Conservation (phyloP, 2,888 invertebrate genomes). For the Pseudanteris insignis region DNA sequence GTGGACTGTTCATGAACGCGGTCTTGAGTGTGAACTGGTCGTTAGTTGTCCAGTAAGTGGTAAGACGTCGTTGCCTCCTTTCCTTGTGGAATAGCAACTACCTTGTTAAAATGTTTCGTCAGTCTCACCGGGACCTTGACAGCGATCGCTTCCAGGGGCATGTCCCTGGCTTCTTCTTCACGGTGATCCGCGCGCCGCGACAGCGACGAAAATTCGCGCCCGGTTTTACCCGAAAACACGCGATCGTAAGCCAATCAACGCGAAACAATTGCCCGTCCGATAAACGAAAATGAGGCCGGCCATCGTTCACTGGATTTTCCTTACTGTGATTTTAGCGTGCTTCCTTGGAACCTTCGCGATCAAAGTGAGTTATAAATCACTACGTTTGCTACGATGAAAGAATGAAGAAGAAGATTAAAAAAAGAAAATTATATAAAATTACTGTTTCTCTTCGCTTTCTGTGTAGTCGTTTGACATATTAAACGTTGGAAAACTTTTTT, state of each 20-base stretch:
- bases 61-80: constrained; percentile 56
- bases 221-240: constrained; percentile 2
- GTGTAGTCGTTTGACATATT: too few species aligned
- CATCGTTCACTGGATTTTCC: constrained; percentile 25
- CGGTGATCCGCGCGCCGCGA: constrained; percentile 47
- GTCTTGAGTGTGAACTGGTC: constrained; percentile 62
- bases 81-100: constrained; percentile 57
- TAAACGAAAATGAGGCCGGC: constrained; percentile 25
- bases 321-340: constrained; percentile 14
- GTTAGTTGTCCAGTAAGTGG: constrained; percentile 52
- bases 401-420: too few species aligned
- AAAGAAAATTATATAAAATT: too few species aligned
- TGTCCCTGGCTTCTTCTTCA: constrained; percentile 50
- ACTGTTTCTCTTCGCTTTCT: too few species aligned
- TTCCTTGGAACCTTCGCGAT: constrained; percentile 15
- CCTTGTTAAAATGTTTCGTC: constrained; percentile 54
- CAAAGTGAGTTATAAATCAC: constrained; percentile 32
- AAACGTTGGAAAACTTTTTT: too few species aligned
- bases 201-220: constrained; percentile 15
- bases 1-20: constrained; percentile 56
- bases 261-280: background rate
- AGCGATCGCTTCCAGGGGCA: constrained; percentile 53
- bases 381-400: too few species aligned
- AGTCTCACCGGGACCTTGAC: constrained; percentile 54
- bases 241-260: background rate